Evolutionary conservation across 2,797 vertebrate species (phyloP), one percentile per base, ranked within the genome.

Genomic region (Sardinella longiceps): DNA sequence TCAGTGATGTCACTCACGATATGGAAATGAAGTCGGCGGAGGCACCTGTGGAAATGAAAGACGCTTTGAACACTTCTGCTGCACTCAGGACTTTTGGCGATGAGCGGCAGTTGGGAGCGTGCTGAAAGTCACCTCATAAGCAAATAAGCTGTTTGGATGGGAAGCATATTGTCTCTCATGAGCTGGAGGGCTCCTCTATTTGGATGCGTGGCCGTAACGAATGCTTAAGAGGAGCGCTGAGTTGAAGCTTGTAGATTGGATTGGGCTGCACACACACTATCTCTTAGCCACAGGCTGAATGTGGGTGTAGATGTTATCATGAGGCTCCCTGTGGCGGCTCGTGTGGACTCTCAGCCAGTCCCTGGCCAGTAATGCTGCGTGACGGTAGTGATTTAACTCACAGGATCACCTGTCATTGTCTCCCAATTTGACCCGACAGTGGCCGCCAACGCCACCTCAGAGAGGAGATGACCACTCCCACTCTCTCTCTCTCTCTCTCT

Each of bases 1-100:
- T 60, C 56, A 60, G 56, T 60, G 56, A 60, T 70, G 63, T 70
- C 63, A 70, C 63, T 70, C 12, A 15, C 28, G 30, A 70, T 63
- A 63, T 70, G 63, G 63, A 70, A 70, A 70, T 70, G 25, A 33
- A 66, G 14, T 39, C 7, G 66, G 30, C 2, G 14, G 30, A 20
- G 66, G 66, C 15, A 74, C 66, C 66, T 74, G 66, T 74, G 37
- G 70, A 43, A 39, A 77, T 20, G 33, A 6, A 9, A 39, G 33
- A 43, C 33, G 18, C 70, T 77, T 77, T 77, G 33, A 77, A 77
- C 70, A 77, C 33, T 23, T 77, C 37, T 77, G 70, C 70, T 77
- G 70, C 33, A 20, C 70, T 77, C 70, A 77, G 70, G 37, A 77
- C 15, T 77, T 77, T 77, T 20, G 37, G 33, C 37, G 20, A 23